A percentile compares a stretch with the other conserved stretches of the same genome.
These are phyloP conservation scores for Loris lydekkerianus DNA, from an alignment of 2,797 vertebrate genomes.

Conservation along the genomic window DNA sequence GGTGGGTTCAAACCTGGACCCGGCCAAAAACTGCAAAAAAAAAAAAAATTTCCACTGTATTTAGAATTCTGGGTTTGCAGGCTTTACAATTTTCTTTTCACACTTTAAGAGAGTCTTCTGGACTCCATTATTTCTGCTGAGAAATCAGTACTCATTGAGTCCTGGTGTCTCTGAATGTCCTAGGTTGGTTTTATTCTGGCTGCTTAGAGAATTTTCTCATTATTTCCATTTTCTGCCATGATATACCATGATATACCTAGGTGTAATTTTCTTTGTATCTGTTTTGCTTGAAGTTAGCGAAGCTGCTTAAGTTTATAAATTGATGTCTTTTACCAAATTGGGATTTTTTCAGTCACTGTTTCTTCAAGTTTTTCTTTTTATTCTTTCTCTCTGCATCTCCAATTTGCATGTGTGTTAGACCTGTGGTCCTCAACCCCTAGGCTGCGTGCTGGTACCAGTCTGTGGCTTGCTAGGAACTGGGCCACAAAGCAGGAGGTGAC, in stretches of 20 bases:
- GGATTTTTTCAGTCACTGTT: neutral
- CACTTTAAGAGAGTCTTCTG: neutral
- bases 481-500: too few relatives aligned
- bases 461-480: too few relatives aligned
- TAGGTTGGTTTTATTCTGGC: neutral
- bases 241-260: neutral
- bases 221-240: neutral
- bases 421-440: too few relatives aligned
- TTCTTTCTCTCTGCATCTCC: neutral
- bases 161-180: neutral
- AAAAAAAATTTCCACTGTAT: neutral
- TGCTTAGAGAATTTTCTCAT: neutral
- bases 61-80: neutral
- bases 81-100: neutral
- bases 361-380: neutral
- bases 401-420: neutral
- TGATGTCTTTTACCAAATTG: neutral
- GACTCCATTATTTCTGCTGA: neutral
- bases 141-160: neutral
- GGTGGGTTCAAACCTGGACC: too few relatives aligned
- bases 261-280: neutral
- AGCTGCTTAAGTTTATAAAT: neutral
- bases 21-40: too few relatives aligned
- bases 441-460: too few relatives aligned
- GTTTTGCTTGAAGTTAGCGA: neutral